Percentiles rank a stretch among this genome's conserved stretches.
Evolutionary conservation across 1,140 invertebrate genomes (phyloP).

Genomic region (Elysia chlorotica): DNA sequence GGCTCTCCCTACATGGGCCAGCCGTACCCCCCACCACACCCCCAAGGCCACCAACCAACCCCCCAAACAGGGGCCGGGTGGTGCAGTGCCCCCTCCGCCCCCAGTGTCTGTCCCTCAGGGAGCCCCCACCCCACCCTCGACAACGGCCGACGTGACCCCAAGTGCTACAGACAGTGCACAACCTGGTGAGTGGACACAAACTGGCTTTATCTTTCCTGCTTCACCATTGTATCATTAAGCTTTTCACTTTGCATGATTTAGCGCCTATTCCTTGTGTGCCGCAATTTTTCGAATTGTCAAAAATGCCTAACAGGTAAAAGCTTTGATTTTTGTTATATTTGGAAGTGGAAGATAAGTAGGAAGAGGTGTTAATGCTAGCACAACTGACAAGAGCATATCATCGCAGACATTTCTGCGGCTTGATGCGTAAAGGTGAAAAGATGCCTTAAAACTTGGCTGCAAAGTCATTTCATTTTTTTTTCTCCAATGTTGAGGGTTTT

Average conservation of each 20-base stretch:
- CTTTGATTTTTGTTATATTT: background rate
- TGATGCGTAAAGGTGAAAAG: too few species aligned
- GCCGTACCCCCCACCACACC: conserved; percentile 1
- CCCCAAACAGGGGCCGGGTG: conserved; percentile 4
- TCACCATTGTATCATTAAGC: background rate
- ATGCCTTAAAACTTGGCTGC: too few species aligned
- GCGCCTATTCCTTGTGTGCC: background rate
- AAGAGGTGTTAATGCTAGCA: background rate
- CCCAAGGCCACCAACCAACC: conserved; percentile 7
- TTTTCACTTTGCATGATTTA: background rate
- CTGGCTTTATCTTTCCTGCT: too few species aligned
- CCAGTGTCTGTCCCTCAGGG: background rate
- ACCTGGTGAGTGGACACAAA: background rate
- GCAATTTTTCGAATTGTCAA: background rate
- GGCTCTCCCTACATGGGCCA: conserved; percentile 6
- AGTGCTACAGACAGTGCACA: background rate
- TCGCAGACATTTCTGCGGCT: too few species aligned
- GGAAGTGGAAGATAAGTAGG: background rate
- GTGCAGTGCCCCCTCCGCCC: background rate
- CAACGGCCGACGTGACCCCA: background rate
- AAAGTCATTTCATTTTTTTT: too few species aligned
- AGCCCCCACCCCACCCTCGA: background rate
- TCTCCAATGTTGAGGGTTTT: too few species aligned
- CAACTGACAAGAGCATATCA: background rate
- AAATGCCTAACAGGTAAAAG: background rate